Conservation (phyloP, 2,888 invertebrate species). For the Andricus quercusramuli region DNA sequence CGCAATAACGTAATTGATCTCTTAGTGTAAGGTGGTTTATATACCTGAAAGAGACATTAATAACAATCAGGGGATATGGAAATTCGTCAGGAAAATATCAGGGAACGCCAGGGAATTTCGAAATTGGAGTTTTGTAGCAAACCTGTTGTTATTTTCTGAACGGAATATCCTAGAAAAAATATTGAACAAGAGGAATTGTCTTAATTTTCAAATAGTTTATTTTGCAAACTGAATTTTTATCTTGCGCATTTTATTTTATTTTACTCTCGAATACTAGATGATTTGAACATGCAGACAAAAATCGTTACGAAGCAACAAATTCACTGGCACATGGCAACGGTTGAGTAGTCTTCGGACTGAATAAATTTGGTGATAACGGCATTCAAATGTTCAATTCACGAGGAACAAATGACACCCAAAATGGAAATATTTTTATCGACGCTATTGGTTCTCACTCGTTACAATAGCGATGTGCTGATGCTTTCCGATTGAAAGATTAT, state of each 20-base stretch:
- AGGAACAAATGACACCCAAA: slow-evolving; percentile 26
- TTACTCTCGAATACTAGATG: background rate
- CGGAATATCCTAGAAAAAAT: too few species aligned
- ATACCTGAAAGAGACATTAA: too few species aligned
- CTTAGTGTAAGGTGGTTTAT: too few species aligned
- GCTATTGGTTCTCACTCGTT: slow-evolving; percentile 21
- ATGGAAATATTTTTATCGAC: slow-evolving; percentile 39
- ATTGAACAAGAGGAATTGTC: too few species aligned
- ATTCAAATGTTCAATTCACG: slow-evolving; percentile 33
- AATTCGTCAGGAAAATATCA: too few species aligned
- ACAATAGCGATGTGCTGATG: slow-evolving; percentile 28
- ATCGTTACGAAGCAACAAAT: slow-evolving; percentile 25
- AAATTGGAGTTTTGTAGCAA: too few species aligned
- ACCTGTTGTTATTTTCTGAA: too few species aligned
- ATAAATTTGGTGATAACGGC: slow-evolving; percentile 39
- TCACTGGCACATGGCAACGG: slow-evolving; percentile 26
- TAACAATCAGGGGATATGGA: too few species aligned
- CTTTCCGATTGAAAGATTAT: slow-evolving; percentile 21
- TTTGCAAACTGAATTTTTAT: too few species aligned
- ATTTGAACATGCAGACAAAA: background rate
- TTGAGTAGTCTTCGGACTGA: slow-evolving; percentile 28
- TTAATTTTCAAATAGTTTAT: too few species aligned
- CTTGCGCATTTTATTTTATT: background rate
- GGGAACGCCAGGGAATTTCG: too few species aligned
- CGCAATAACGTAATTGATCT: too few species aligned